These are phyloP conservation scores for Erpornis zantholeuca DNA, from an alignment of 2,113 vertebrate species.

Conservation along the genomic window DNA sequence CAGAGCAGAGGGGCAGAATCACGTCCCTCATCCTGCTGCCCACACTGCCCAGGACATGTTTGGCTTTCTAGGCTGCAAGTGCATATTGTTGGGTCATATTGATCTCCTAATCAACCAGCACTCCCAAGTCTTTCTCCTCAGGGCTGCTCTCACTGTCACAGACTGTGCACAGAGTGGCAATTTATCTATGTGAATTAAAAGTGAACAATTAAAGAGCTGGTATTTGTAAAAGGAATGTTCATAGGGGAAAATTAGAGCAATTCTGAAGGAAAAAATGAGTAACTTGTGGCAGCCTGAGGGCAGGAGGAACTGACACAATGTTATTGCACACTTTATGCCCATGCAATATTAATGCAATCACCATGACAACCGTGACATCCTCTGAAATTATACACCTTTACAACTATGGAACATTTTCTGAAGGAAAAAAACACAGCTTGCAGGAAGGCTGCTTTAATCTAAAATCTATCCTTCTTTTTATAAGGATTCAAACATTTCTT, in stretches of 20 bases:
- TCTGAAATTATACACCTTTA: constrained; percentile 65
- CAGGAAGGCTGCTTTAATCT: not conserved
- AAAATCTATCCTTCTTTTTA: not conserved
- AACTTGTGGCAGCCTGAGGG: constrained; percentile 43
- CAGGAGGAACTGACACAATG: constrained; percentile 27
- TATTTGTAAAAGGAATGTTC: not conserved
- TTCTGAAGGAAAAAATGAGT: constrained; percentile 30
- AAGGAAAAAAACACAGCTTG: constrained; percentile 24
- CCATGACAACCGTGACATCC: constrained; percentile 69
- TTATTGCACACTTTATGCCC: constrained; percentile 25
- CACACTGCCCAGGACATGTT: not conserved
- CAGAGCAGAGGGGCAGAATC: not conserved
- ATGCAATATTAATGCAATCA: constrained; percentile 67
- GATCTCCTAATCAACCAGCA: not conserved
- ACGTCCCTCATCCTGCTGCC: not conserved
- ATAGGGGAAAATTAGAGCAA: not conserved
- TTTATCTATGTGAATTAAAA: not conserved
- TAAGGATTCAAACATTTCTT: not conserved
- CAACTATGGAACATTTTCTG: constrained; percentile 41
- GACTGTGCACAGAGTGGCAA: not conserved
- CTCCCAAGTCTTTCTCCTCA: not conserved
- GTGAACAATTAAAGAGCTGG: constrained; percentile 31
- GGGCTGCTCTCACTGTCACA: not conserved
- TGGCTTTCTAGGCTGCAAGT: not conserved
- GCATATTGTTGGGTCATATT: fast-evolving